phyloP scores from a whole-genome alignment of 2,888 invertebrate genomes.

The Diadegma fenestrale region DNA sequence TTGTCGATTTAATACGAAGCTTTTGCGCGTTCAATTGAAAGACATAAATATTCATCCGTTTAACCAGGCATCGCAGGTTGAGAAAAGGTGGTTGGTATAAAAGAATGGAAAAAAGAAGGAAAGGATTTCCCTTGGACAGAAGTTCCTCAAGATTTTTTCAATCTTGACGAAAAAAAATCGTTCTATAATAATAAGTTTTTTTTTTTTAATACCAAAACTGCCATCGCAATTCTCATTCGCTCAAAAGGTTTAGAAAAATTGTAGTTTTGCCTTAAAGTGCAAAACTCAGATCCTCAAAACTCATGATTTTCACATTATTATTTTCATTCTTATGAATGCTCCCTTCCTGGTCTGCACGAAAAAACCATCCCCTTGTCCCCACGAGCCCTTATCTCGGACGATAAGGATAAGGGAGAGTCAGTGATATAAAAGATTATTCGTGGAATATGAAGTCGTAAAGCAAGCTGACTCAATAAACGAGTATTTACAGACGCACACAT shows the following conservation, averaged over 20 bases:
- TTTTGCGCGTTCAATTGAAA: conserved; percentile 8
- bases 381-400: not conserved
- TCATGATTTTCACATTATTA: conserved; percentile 26
- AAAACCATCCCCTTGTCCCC: conserved; percentile 8
- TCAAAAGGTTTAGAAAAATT: not conserved
- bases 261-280: not conserved
- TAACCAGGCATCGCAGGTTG: not conserved
- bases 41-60: conserved; percentile 54
- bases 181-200: no score
- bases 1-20: conserved; percentile 36
- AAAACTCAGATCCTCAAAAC: conserved; percentile 20
- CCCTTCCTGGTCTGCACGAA: not conserved
- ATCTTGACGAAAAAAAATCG: conserved; percentile 11
- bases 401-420: conserved; percentile 25
- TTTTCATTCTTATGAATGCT: conserved; percentile 1
- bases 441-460: conserved; percentile 63
- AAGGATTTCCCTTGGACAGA: conserved; percentile 15
- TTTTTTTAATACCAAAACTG: not conserved
- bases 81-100: conserved; percentile 13
- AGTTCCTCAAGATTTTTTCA: conserved; percentile 31
- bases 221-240: not conserved
- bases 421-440: conserved; percentile 45
- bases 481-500: conserved; percentile 25
- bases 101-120: not conserved
- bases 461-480: conserved; percentile 60